Evolutionary conservation across 53 echinoderm and acorn worm species (phyloP).

Genomic region (Henricia sp.): DNA sequence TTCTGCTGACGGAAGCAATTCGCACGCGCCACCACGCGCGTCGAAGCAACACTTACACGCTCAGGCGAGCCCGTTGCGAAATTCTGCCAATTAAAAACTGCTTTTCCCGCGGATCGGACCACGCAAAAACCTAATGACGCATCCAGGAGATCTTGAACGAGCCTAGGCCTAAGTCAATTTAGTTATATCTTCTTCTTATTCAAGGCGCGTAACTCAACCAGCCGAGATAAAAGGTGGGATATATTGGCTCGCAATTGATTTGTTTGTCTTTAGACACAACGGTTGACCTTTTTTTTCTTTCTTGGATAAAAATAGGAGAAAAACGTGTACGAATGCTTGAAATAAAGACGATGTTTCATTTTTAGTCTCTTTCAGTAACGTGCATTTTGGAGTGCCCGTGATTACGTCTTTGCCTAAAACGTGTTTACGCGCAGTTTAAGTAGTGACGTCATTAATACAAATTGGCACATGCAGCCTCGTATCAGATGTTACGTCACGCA

Average conservation of each 20-base stretch:
- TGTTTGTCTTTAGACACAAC: conserved; percentile 12
- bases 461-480: too few species aligned
- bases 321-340: too few species aligned
- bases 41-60: background rate
- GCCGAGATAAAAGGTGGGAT: conserved; percentile 13
- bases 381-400: too few species aligned
- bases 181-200: conserved; percentile 15
- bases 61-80: conserved; percentile 5
- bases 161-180: conserved; percentile 2
- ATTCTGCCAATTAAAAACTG: conserved; percentile 15
- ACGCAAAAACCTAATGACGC: conserved; percentile 25
- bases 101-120: background rate
- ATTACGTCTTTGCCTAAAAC: too few species aligned
- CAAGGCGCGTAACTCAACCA: background rate
- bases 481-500: too few species aligned
- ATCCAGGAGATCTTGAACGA: background rate
- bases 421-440: too few species aligned
- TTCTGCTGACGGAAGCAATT: too few species aligned
- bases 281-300: background rate
- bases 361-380: too few species aligned
- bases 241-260: conserved; percentile 33
- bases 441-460: too few species aligned
- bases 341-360: too few species aligned
- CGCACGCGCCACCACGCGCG: background rate
- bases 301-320: background rate